Evolutionary conservation across 2,797 vertebrate genomes (phyloP).

Genomic region (Aratinga solstitialis): DNA sequence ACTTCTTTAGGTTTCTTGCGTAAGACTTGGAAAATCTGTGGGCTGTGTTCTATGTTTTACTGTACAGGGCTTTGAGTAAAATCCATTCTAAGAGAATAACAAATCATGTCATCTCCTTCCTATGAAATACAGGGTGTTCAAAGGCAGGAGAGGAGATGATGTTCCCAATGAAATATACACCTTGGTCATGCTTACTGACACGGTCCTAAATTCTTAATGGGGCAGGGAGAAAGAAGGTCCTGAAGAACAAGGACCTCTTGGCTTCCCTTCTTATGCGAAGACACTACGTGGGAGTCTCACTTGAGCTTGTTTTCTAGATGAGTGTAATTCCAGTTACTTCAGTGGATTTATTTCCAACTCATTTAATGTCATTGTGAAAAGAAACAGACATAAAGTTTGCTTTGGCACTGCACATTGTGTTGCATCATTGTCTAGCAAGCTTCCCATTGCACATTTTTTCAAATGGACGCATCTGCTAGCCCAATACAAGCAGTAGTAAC

Average conservation of each 20-base stretch:
- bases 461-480: conserved; percentile 29
- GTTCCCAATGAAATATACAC: background rate
- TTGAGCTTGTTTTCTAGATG: background rate
- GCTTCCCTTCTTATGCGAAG: background rate
- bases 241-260: background rate
- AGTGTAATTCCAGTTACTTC: conserved; percentile 26
- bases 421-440: conserved; percentile 60
- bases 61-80: background rate
- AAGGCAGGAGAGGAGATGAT: background rate
- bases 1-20: background rate
- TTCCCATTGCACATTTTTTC: conserved; percentile 40
- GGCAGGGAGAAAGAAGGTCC: background rate
- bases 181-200: background rate
- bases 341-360: conserved; percentile 34
- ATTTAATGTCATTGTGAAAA: conserved; percentile 43
- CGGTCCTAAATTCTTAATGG: background rate
- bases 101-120: background rate
- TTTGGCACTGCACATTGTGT: conserved; percentile 8
- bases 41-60: background rate
- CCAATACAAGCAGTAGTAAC: conserved; percentile 41
- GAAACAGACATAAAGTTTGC: conserved; percentile 56
- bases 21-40: background rate
- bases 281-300: background rate
- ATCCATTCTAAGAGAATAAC: background rate
- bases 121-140: background rate